Evolutionary conservation across 2,797 vertebrate genomes (phyloP).

Genomic region (Gambusia yucatana): DNA sequence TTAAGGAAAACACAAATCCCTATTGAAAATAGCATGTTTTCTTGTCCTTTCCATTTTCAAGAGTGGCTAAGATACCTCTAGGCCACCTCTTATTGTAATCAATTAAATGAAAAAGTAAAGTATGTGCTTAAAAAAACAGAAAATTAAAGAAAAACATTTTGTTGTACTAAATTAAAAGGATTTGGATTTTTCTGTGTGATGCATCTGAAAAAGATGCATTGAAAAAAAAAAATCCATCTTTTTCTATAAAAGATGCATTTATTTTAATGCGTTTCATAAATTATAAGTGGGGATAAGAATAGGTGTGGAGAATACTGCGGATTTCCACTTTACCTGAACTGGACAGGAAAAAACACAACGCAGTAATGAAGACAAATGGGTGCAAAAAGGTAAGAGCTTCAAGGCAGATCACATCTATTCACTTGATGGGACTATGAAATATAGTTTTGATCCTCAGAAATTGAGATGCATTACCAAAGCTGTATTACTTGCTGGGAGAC

Average conservation of each 20-base stretch:
- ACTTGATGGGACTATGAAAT: too few species aligned
- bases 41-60: neutral
- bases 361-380: conserved; percentile 1
- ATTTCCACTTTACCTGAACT: neutral
- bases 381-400: neutral
- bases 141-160: neutral
- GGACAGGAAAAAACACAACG: neutral
- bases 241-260: neutral
- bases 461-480: neutral
- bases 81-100: neutral
- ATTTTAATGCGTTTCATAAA: neutral
- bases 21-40: neutral
- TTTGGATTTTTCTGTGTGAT: neutral
- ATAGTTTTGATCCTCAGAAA: neutral
- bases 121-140: neutral
- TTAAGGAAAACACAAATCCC: neutral
- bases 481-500: neutral
- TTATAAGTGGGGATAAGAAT: neutral
- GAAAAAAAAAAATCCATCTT: too few species aligned
- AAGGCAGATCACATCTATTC: neutral
- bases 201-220: too few species aligned
- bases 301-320: neutral
- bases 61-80: neutral
- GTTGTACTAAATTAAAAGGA: neutral
- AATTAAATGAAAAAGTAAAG: neutral